Percentiles rank a stretch among this genome's conserved stretches.
phyloP scores from a whole-genome alignment of 1,140 invertebrate species.

The Drosophila gunungcola region DNA sequence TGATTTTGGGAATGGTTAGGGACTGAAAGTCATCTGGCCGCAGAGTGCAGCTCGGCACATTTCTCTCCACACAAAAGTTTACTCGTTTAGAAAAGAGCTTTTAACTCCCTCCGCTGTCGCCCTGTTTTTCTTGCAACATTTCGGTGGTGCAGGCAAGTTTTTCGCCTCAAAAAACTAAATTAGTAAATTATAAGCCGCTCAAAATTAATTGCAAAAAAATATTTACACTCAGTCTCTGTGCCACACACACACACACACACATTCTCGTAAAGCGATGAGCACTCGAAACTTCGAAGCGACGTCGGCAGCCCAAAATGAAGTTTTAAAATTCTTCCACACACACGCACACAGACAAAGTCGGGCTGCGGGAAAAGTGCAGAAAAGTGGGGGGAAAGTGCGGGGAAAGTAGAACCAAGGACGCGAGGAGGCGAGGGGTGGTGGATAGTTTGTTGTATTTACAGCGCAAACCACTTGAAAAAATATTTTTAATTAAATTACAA shows the following conservation, averaged over 20 bases:
- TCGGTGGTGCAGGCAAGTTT: constrained; percentile 41
- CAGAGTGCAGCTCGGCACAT: constrained; percentile 14
- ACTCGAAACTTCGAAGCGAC: constrained; percentile 59
- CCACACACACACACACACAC: constrained; percentile 8
- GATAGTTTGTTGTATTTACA: constrained; percentile 82
- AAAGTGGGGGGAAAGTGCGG: constrained; percentile 26
- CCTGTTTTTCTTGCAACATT: constrained; percentile 66
- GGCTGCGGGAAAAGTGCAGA: constrained; percentile 35
- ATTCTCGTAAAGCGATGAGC: constrained; percentile 8
- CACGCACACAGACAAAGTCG: constrained; percentile 28
- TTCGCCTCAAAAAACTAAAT: constrained; percentile 61
- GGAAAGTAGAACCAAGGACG: constrained; percentile 50
- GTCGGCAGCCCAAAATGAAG: constrained; percentile 68
- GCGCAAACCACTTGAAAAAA: constrained; percentile 82
- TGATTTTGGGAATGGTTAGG: constrained; percentile 2
- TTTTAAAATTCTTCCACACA: constrained; percentile 75
- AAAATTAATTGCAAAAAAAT: constrained; percentile 84
- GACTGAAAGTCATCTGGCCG: constrained; percentile 14
- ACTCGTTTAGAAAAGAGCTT: constrained; percentile 30
- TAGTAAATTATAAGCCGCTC: constrained; percentile 84
- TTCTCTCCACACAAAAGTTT: constrained; percentile 18
- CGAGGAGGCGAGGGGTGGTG: constrained; percentile 7
- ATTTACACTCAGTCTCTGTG: constrained; percentile 72
- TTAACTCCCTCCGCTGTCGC: neutral
- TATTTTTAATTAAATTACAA: constrained; percentile 84